phyloP scores from a whole-genome alignment of 92 coral and sea anemone genomes.

The Palythoa heliodiscus region DNA sequence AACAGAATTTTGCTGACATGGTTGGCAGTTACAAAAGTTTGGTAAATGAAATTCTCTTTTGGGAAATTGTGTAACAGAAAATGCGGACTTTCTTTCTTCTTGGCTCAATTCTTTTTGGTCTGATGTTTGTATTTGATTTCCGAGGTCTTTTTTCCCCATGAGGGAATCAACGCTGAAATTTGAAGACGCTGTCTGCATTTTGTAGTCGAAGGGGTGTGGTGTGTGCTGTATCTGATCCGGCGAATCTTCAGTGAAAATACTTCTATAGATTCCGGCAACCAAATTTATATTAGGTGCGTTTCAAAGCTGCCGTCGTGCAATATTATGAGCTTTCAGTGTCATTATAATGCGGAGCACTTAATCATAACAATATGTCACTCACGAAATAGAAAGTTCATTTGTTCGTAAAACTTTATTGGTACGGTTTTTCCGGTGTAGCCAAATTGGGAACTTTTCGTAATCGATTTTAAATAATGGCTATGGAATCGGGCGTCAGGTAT shows the following conservation, averaged over 20 bases:
- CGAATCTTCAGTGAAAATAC: slow-evolving; percentile 3
- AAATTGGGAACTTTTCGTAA: slow-evolving; percentile 57
- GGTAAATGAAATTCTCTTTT: slow-evolving; percentile 76
- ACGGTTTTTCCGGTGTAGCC: slow-evolving; percentile 56
- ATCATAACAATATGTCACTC: slow-evolving; percentile 65
- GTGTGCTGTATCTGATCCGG: slow-evolving; percentile 26
- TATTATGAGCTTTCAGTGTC: slow-evolving; percentile 29
- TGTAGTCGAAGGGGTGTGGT: slow-evolving; percentile 23
- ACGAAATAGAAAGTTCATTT: slow-evolving; percentile 75
- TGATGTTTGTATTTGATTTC: slow-evolving; percentile 38
- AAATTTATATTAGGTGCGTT: slow-evolving; percentile 22
- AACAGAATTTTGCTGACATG: slow-evolving; percentile 78
- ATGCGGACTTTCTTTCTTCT: slow-evolving; percentile 77
- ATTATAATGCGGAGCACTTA: slow-evolving; percentile 50
- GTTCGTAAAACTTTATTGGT: slow-evolving; percentile 82
- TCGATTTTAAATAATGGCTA: slow-evolving; percentile 33
- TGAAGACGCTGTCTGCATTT: slow-evolving; percentile 65
- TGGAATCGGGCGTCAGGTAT: slow-evolving; percentile 30
- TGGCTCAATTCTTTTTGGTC: slow-evolving; percentile 57
- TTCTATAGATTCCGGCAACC: background rate
- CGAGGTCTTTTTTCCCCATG: slow-evolving; percentile 74
- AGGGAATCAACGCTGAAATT: slow-evolving; percentile 81
- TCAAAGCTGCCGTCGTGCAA: slow-evolving; percentile 23
- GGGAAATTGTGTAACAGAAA: slow-evolving; percentile 66
- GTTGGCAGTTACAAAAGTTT: slow-evolving; percentile 85